Percentiles rank a stretch among this genome's conserved stretches.
Conservation (phyloP, 2,797 vertebrate species). For the Arctocebus calabarensis region DNA sequence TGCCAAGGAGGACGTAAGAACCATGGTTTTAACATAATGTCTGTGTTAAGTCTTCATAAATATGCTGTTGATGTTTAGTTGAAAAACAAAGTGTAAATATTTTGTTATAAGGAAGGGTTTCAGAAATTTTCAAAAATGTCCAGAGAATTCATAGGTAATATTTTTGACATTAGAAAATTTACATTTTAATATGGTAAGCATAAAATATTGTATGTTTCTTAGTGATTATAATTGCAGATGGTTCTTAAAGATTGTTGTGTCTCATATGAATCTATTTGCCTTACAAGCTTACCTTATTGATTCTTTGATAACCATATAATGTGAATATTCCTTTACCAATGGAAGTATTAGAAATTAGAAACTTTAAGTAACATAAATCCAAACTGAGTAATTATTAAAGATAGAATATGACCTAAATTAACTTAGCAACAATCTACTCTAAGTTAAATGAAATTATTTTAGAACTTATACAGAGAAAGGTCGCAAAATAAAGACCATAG, state of each 20-base stretch:
- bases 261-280: background rate
- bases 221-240: background rate
- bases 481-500: background rate
- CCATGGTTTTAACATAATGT: background rate
- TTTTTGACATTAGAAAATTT: background rate
- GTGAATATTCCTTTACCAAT: background rate
- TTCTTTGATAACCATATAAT: background rate
- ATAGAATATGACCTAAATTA: background rate
- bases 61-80: background rate
- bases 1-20: background rate
- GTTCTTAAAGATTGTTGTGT: background rate
- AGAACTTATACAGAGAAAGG: background rate
- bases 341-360: background rate
- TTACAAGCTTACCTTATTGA: background rate
- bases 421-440: background rate
- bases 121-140: background rate
- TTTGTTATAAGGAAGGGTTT: background rate
- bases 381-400: background rate
- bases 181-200: background rate
- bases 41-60: background rate
- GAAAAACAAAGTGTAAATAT: background rate
- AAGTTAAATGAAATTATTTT: background rate
- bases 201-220: background rate
- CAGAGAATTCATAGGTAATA: background rate
- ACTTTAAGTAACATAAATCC: background rate